phyloP scores from a whole-genome alignment of 2,888 invertebrate genomes.

The Noctuana brunneofusca region DNA sequence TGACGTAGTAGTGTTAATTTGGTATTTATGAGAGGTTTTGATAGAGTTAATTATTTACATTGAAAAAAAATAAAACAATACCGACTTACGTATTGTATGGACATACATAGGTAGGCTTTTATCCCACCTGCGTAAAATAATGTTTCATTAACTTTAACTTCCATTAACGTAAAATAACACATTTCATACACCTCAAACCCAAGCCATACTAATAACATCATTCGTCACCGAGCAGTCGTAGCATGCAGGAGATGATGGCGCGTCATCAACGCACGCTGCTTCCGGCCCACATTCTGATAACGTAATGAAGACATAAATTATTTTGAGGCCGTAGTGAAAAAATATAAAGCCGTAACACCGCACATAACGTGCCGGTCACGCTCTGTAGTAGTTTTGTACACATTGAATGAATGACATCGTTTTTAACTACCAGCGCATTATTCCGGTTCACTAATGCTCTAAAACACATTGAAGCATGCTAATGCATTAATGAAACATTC shows the following conservation, averaged over 20 bases:
- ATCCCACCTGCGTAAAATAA: no score
- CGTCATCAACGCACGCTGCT: constrained; percentile 58
- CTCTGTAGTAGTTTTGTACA: constrained; percentile 54
- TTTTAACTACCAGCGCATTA: constrained; percentile 47
- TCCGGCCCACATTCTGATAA: constrained; percentile 66
- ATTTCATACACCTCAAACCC: constrained; percentile 2
- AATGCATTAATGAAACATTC: constrained; percentile 57
- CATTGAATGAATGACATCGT: constrained; percentile 56
- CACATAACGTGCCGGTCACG: constrained; percentile 70
- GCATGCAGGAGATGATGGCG: constrained; percentile 36
- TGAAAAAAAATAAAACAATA: no score
- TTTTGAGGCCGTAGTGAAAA: constrained; percentile 56
- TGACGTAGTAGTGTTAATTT: no score
- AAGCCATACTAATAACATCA: constrained; percentile 53
- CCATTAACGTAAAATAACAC: not conserved
- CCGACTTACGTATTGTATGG: no score
- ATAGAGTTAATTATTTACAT: no score
- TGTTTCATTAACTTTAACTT: not conserved
- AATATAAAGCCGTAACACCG: constrained; percentile 67
- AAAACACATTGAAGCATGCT: constrained; percentile 51
- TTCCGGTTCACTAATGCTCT: constrained; percentile 51
- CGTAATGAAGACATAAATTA: constrained; percentile 79
- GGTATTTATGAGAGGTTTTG: no score
- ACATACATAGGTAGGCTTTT: no score
- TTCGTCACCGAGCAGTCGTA: constrained; percentile 48